phyloP scores from a whole-genome alignment of 2,888 invertebrate species.

The Teleiodes luculella region DNA sequence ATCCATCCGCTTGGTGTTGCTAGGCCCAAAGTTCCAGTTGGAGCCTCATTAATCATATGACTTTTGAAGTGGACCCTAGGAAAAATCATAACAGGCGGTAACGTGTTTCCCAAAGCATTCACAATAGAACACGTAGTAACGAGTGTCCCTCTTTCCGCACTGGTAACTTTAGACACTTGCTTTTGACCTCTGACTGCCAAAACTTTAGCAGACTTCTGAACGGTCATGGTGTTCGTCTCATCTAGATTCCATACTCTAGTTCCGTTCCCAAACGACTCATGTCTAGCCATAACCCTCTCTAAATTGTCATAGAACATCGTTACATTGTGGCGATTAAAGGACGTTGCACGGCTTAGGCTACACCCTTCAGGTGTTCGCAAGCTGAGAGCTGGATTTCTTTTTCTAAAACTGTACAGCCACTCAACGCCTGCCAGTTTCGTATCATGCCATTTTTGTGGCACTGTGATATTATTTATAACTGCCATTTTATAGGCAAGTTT shows the following conservation, averaged over 20 bases:
- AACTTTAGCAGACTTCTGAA: conserved; percentile 39
- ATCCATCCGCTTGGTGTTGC: conserved; percentile 44
- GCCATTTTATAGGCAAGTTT: conserved; percentile 2
- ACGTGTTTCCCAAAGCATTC: conserved; percentile 25
- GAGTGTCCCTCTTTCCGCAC: conserved; percentile 28
- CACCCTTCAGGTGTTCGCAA: conserved; percentile 23
- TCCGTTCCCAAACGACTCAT: conserved; percentile 28
- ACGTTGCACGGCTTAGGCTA: conserved; percentile 26
- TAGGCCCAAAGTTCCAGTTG: conserved; percentile 43
- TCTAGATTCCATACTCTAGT: conserved; percentile 41
- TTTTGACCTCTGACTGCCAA: conserved; percentile 29
- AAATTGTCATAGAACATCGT: background rate
- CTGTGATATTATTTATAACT: background rate
- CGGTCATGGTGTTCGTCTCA: conserved; percentile 41
- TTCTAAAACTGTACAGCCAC: conserved; percentile 24
- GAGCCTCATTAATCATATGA: conserved; percentile 38
- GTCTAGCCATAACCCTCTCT: conserved; percentile 17
- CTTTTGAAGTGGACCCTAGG: conserved; percentile 26
- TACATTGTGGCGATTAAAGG: conserved; percentile 24
- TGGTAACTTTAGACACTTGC: conserved; percentile 23
- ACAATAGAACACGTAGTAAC: conserved; percentile 34
- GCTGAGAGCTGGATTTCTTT: conserved; percentile 20
- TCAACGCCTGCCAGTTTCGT: conserved; percentile 24
- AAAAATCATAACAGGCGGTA: conserved; percentile 27
- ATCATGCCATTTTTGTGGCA: conserved; percentile 21